Evolutionary conservation across 2,113 vertebrate genomes (phyloP).

Genomic region (Uria aalge): DNA sequence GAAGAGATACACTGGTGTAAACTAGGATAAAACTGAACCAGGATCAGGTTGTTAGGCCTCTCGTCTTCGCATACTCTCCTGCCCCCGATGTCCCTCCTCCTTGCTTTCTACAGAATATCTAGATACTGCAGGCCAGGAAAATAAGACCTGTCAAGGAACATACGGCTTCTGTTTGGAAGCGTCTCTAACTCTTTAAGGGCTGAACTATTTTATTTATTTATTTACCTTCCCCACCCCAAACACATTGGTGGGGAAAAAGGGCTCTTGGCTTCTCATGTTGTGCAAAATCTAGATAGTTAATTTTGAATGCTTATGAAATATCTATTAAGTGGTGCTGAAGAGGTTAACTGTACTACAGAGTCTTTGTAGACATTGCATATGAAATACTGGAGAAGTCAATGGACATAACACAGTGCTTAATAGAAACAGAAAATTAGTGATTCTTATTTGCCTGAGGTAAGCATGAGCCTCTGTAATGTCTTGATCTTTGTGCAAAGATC

Average conservation of each 20-base stretch:
- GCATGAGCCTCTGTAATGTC: constrained; percentile 18
- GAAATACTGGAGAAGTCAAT: constrained; percentile 11
- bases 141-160: fast-evolving
- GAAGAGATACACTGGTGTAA: neutral
- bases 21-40: too few species aligned
- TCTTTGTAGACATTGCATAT: neutral
- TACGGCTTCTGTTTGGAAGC: fast-evolving
- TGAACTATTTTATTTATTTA: neutral
- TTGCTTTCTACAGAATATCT: fast-evolving
- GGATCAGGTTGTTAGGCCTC: fast-evolving
- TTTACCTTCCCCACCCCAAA: neutral
- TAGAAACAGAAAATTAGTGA: constrained; percentile 60
- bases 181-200: too few species aligned
- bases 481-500: constrained; percentile 64
- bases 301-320: neutral
- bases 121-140: neutral
- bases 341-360: neutral
- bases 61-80: too few species aligned
- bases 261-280: neutral
- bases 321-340: neutral
- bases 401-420: constrained; percentile 26
- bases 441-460: constrained; percentile 60
- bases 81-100: too few species aligned
- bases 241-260: fast-evolving
- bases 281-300: neutral